Evolutionary conservation across 2,113 vertebrate genomes (phyloP).

Genomic region (Corythaixoides concolor): DNA sequence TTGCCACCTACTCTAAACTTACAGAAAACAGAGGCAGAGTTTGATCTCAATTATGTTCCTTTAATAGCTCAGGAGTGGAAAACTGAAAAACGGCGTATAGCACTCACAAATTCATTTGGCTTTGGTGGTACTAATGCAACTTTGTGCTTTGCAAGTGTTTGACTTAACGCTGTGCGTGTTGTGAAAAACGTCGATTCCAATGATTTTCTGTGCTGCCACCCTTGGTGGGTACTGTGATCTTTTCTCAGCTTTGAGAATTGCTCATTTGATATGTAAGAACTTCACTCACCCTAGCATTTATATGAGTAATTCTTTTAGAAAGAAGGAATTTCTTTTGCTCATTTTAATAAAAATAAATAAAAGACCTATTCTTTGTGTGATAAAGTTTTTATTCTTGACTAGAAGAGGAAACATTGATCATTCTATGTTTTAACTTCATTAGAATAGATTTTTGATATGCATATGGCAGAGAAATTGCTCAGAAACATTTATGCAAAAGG

Average conservation of each 20-base stretch:
- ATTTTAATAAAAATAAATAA: background rate
- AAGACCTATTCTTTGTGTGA: background rate
- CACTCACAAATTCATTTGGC: conserved; percentile 94
- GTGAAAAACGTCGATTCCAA: background rate
- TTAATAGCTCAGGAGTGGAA: conserved; percentile 85
- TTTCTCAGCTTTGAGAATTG: background rate
- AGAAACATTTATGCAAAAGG: background rate
- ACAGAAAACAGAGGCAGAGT: conserved; percentile 85
- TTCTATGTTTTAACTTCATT: background rate
- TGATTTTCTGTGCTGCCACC: background rate
- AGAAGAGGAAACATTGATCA: background rate
- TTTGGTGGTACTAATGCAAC: conserved; percentile 96
- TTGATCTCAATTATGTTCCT: conserved; percentile 92
- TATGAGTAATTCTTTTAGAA: background rate
- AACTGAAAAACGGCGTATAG: conserved; percentile 75
- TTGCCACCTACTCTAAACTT: conserved; percentile 94
- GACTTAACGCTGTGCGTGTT: background rate
- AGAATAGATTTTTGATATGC: background rate
- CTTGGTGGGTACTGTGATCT: background rate
- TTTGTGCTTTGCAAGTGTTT: conserved; percentile 86
- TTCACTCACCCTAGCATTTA: background rate
- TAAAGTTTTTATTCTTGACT: background rate
- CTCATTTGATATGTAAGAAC: background rate
- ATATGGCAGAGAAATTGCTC: background rate
- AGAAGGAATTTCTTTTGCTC: background rate